phyloP scores from a whole-genome alignment of 2,888 invertebrate genomes.

The Tinea trinotella region DNA sequence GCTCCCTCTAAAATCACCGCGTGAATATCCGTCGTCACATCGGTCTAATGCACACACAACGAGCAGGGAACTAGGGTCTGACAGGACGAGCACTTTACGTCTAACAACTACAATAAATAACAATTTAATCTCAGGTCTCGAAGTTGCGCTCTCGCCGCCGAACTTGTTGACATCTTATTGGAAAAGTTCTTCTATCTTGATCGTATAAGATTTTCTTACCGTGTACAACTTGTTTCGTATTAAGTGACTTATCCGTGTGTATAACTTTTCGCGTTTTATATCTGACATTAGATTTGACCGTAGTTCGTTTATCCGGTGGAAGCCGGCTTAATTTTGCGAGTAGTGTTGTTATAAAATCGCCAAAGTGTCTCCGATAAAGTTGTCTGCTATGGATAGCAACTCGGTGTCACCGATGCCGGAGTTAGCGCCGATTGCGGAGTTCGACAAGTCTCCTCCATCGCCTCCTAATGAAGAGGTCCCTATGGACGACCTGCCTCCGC shows the following conservation, averaged over 20 bases:
- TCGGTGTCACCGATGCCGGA: slow-evolving; percentile 79
- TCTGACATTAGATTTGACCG: neutral
- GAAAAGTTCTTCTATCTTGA: slow-evolving; percentile 27
- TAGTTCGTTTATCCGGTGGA: neutral
- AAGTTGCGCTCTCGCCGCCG: slow-evolving; percentile 29
- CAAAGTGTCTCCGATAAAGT: slow-evolving; percentile 72
- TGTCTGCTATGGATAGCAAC: slow-evolving; percentile 77
- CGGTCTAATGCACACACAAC: slow-evolving; percentile 18
- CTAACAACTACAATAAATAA: slow-evolving; percentile 36
- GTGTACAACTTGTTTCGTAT: neutral
- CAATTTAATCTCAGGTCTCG: slow-evolving; percentile 28
- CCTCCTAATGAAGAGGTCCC: slow-evolving; percentile 75
- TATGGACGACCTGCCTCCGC: slow-evolving; percentile 77
- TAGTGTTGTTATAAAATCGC: slow-evolving; percentile 34
- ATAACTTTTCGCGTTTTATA: neutral
- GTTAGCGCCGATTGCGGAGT: slow-evolving; percentile 79
- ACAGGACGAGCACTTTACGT: slow-evolving; percentile 29
- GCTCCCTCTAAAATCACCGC: slow-evolving; percentile 21
- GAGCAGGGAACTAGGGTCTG: slow-evolving; percentile 13
- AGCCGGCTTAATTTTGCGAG: neutral
- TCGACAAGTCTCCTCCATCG: slow-evolving; percentile 79
- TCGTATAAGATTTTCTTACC: neutral
- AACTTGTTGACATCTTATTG: slow-evolving; percentile 32
- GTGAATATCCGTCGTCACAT: slow-evolving; percentile 25
- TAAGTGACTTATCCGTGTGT: neutral